These are phyloP conservation scores for Leptopilina boulardi DNA, from an alignment of 1,140 invertebrate genomes.

Conservation along the genomic window DNA sequence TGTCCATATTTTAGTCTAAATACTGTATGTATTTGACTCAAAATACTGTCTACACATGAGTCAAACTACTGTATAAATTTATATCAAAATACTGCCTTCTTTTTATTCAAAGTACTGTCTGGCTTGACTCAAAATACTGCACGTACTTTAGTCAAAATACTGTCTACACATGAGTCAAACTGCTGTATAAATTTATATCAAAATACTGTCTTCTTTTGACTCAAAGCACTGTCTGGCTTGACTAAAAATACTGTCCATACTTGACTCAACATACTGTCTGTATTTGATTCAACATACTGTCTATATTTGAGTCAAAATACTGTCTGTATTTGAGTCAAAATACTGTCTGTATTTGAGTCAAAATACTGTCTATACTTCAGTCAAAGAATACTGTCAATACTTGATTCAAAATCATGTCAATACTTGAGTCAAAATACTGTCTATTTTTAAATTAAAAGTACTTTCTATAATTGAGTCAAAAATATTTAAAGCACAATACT, in stretches of 20 bases:
- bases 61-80: constrained; percentile 52
- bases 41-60: too few species aligned
- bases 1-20: too few species aligned
- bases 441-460: not conserved
- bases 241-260: too few species aligned
- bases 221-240: too few species aligned
- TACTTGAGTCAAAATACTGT: too few species aligned
- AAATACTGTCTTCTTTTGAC: too few species aligned
- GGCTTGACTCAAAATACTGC: too few species aligned
- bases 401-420: not conserved
- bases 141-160: too few species aligned
- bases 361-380: not conserved
- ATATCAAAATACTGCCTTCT: not conserved
- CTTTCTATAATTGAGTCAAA: not conserved
- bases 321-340: not conserved
- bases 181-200: too few species aligned
- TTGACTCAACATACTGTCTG: not conserved
- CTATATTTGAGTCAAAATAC: not conserved
- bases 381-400: too few species aligned
- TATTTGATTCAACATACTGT: constrained; percentile 35
- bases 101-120: not conserved
- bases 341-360: not conserved
- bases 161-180: too few species aligned
- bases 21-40: too few species aligned
- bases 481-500: not conserved